phyloP scores from a whole-genome alignment of 2,888 invertebrate genomes.

The Agrypnus murinus region DNA sequence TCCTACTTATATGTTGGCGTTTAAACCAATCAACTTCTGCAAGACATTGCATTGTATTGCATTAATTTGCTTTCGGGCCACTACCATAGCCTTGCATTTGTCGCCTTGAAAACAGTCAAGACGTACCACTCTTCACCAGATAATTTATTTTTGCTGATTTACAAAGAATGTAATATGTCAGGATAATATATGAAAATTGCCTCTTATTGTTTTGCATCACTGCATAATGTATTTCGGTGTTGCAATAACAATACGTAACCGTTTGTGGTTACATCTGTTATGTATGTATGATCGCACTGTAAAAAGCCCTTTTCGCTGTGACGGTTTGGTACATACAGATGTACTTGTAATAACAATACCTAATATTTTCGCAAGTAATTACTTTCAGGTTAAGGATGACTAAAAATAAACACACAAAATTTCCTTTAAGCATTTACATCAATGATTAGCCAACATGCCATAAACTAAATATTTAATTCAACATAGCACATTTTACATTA shows the following conservation, averaged over 20 bases:
- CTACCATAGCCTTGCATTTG: conserved; percentile 38
- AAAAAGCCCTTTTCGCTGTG: no score
- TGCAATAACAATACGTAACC: conserved; percentile 2
- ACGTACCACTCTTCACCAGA: neutral
- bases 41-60: conserved; percentile 55
- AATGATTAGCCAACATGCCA: no score
- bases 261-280: no score
- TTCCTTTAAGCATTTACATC: no score
- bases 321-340: no score
- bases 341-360: no score
- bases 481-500: no score
- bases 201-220: conserved; percentile 16
- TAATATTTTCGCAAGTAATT: no score
- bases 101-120: conserved; percentile 22
- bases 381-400: no score
- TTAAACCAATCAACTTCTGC: conserved; percentile 61
- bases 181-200: conserved; percentile 44
- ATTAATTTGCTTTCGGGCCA: conserved; percentile 50
- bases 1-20: conserved; percentile 60
- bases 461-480: no score
- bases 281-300: no score
- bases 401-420: no score
- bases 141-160: conserved; percentile 44
- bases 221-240: conserved; percentile 12
- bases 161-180: conserved; percentile 46